Conservation (phyloP, 1,140 invertebrate species). For the Zaprionus vittiger region DNA sequence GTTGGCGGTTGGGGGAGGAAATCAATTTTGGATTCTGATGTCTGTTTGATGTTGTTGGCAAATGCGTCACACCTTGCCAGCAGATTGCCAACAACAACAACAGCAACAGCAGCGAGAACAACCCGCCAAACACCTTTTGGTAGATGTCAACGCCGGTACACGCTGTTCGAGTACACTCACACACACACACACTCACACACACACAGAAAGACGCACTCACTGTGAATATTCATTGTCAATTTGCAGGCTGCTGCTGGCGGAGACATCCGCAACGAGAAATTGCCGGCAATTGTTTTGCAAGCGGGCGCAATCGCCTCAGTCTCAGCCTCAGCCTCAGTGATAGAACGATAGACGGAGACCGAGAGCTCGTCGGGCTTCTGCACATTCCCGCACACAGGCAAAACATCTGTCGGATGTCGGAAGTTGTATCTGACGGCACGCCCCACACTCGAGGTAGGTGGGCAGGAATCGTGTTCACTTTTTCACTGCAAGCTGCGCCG, state of each 20-base stretch:
- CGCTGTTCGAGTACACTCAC: slow-evolving; percentile 58
- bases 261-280: slow-evolving; percentile 70
- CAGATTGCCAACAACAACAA: slow-evolving; percentile 36
- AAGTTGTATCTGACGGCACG: slow-evolving; percentile 82
- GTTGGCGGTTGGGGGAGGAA: neutral
- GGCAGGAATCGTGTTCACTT: slow-evolving; percentile 51
- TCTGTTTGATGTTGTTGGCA: slow-evolving; percentile 57
- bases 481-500: slow-evolving; percentile 65
- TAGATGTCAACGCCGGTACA: slow-evolving; percentile 74
- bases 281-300: slow-evolving; percentile 75
- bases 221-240: slow-evolving; percentile 18
- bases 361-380: slow-evolving; percentile 3
- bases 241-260: slow-evolving; percentile 52
- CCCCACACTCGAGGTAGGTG: slow-evolving; percentile 52
- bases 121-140: slow-evolving; percentile 66
- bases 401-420: slow-evolving; percentile 83
- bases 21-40: slow-evolving; percentile 53
- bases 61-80: slow-evolving; percentile 73
- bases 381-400: slow-evolving; percentile 47
- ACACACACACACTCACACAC: slow-evolving; percentile 44
- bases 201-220: slow-evolving; percentile 23
- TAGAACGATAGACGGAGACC: no score
- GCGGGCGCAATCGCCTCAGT: slow-evolving; percentile 58
- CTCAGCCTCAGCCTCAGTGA: neutral
- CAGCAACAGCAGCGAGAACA: slow-evolving; percentile 30